Base-by-base conservation (phyloP, 2,113 vertebrate species). In the Phrynocephalus versicolor region DNA sequence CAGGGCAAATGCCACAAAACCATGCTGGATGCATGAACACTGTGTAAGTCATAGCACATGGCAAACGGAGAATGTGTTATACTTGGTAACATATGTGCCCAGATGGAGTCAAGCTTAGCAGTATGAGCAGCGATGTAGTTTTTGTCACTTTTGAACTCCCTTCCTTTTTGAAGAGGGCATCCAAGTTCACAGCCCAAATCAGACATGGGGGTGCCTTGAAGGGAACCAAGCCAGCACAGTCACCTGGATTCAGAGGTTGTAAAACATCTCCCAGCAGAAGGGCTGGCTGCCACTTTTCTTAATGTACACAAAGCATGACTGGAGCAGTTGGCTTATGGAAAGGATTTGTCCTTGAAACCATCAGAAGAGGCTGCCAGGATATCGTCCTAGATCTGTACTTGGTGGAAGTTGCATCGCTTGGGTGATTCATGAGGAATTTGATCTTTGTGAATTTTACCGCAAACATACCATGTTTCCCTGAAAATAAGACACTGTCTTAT, bases 201-300 rank as follows among this genome's bases (percentile, higher is more conserved):
- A 71, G 3, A 79, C 7, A 57, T 85, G 18, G 65, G n/a, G 83
- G 78, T 12, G 35, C 0, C 0, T 71, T 0, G 0, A 65, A 62
- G 0, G 37, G 15, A 86, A 0, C 2, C 69, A 82, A 60, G 67
- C 79, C 86, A 88, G 33, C 27, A 62, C 1, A 75, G 3, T 79
- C 55, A 79, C 3, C 5, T 89, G 19, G 80, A 69, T 91, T 89
- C 69, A 82, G 65, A 92, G 71, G 5, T n/a, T 86, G 8, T 39
- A 85, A 72, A 75, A 67, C 73, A 39, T 4, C 81, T 3, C 25
- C 58, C 14, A 73, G 21, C 30, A 87, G 33, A 74, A 82, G 69
- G 81, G 65, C 25, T 87, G 51, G 3, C 18, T 72, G 30, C 23
- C 74, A 86, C 67, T 1, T 69, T 25, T 10, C n/a, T 19, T 55